Evolutionary conservation across 2,797 vertebrate genomes (phyloP), one percentile per base, ranked within the genome.

Genomic region (Sebastes hopkinsi): DNA sequence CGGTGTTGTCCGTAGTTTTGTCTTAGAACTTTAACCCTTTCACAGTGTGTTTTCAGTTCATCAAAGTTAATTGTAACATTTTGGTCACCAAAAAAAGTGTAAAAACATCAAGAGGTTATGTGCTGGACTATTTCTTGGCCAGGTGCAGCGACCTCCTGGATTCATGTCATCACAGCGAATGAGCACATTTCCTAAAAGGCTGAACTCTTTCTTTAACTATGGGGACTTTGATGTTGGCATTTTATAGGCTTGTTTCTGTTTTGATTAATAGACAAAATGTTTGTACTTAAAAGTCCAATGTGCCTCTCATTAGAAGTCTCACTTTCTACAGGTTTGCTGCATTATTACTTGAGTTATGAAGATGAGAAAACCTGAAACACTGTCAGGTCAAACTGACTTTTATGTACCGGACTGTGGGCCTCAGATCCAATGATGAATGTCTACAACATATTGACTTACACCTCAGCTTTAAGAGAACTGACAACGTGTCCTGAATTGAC

Each of bases 401-500:
- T 77, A 74, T 34, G 25, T 36, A 46, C 50, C 61, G 22, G 18
- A 59, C 67, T 56, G 27, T 70, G 59, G 7, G 16, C 59, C 29
- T 73, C 46, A 16, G 62, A 66, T 75, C 66, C 23, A 74, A 25
- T 38, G 79, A 64, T 80, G 6, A 32, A 64, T 34, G 8, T 8
- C 23, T 55, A 34, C 4, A 4, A 18, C 3, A 7, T 34, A 13
- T 13, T 80, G 76, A 79, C 60, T 81, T 55, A 22, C 52, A 72
- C 76, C 69, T 67, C 42, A n/a, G 30, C 59, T 64, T 77, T 78
- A 18, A 71, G 72, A 66, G 70, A 75, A 22, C 76, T 83, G 79
- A 82, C 65, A 73, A 50, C 80, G 65, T 56, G 20, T 59, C 67
- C 42, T 68, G 76, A 68, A 60, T 29, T 72, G 77, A 84, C 81